Evolutionary conservation across 2,888 invertebrate species (phyloP), one percentile per base, ranked within the genome.

Genomic region (Trypoxylon attenuatum): DNA sequence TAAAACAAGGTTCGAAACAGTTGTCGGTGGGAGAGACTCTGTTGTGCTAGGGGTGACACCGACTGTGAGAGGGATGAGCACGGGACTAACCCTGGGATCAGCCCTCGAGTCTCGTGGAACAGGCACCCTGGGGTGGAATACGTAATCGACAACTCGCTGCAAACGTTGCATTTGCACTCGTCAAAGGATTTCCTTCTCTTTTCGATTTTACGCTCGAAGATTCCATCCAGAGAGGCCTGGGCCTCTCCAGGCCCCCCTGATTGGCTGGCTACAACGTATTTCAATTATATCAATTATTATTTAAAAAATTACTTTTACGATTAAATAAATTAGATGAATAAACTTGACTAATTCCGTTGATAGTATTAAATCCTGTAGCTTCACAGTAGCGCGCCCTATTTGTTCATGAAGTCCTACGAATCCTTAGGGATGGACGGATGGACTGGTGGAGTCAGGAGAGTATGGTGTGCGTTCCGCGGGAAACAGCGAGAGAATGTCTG

Each of bases 81-180:
- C 47, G 42, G 43, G 49, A 42, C 50, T 18, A 38, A 57, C 51
- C 33, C 42, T 33, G 13, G 13, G 5, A 19, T 22, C 29, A n/a
- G 16, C 51, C 41, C 39, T 53, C 21, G 52, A 53, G 61, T 21
- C 52, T 42, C 46, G 56, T 52, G 51, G 52, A 59, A 41, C 25
- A 47, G 43, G 43, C 39, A 41, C 50, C 16, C 46, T 57, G 22
- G 73, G 25, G 60, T 39, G 50, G 73, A 76, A 74, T 76, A 76
- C 76, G 73, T 76, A 73, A 73, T 73, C 72, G 62, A 42, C 41
- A 47, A 50, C 52, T 25, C 55, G 49, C 53, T 23, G 53, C 47
- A 71, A 59, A 58, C 50, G 42, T 57, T 16, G 57, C 61, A 68
- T 50, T 23, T 29, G 61, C 58, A 29, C n/a, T n/a, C 55, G 41